These are phyloP conservation scores for Brachypalpus laphriformis DNA, from an alignment of 2,888 invertebrate genomes.

Conservation along the genomic window DNA sequence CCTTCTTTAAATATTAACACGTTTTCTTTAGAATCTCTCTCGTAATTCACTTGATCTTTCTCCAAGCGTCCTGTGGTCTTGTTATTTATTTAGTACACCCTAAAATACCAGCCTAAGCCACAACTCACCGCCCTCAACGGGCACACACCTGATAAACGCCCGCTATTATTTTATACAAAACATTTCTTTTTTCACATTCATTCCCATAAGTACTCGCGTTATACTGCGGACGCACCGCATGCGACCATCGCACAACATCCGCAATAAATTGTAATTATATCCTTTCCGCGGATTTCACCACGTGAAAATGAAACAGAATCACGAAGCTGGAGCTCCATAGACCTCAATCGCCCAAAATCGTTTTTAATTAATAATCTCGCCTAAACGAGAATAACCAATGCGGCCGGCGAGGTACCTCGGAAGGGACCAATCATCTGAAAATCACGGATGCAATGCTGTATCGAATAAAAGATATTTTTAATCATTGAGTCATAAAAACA, in stretches of 20 bases:
- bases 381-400: constrained; percentile 51
- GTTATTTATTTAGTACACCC: constrained; percentile 71
- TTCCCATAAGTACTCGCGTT: constrained; percentile 26
- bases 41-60: constrained; percentile 16
- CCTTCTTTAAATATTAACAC: constrained; percentile 25
- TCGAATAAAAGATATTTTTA: constrained; percentile 44
- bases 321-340: constrained; percentile 27
- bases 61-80: constrained; percentile 57
- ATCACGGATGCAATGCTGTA: constrained; percentile 21
- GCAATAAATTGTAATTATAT: constrained; percentile 73
- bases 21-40: constrained; percentile 11
- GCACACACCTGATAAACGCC: constrained; percentile 67
- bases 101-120: constrained; percentile 48
- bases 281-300: constrained; percentile 65
- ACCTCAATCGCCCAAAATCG: constrained; percentile 64
- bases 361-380: constrained; percentile 63
- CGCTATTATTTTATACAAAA: constrained; percentile 65
- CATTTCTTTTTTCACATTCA: constrained; percentile 53
- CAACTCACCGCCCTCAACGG: constrained; percentile 70
- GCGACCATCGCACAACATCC: constrained; percentile 53
- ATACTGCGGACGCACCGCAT: constrained; percentile 42
- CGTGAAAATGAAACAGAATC: constrained; percentile 46
- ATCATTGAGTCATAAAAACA: constrained; percentile 47
- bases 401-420: background rate
- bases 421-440: constrained; percentile 37